A percentile compares a stretch with the other conserved stretches of the same genome.
phyloP scores from a whole-genome alignment of 2,797 vertebrate genomes.

The Megaceryle alcyon region DNA sequence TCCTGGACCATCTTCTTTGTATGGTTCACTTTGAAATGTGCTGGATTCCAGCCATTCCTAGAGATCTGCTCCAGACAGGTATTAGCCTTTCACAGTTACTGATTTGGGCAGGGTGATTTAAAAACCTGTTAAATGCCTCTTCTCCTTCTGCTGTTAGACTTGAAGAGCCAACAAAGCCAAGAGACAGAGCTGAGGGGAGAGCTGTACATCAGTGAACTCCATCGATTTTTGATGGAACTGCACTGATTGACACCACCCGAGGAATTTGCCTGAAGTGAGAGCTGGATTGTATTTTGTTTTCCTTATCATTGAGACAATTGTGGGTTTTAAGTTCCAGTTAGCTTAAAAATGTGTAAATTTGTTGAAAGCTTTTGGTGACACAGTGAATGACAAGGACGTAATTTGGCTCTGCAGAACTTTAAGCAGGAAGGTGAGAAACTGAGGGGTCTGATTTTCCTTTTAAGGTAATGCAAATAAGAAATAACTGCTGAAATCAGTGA shows the following conservation, averaged over 20 bases:
- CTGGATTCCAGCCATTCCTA: neutral
- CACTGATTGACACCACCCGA: neutral
- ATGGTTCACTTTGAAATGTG: neutral
- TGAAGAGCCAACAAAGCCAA: neutral
- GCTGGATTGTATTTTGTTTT: neutral
- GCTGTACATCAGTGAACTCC: neutral
- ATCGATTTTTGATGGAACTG: neutral
- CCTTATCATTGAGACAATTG: neutral
- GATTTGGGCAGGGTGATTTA: neutral
- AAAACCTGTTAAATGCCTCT: neutral
- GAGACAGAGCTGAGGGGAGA: neutral
- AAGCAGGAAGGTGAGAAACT: neutral
- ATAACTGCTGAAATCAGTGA: neutral
- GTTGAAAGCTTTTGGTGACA: constrained; percentile 33
- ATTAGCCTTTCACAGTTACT: neutral
- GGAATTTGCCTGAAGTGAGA: neutral
- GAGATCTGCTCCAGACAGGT: neutral
- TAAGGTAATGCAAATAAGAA: neutral
- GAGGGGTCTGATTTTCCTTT: neutral
- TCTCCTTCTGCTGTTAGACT: neutral
- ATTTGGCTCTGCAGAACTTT: neutral
- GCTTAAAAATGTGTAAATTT: neutral
- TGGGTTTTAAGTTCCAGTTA: neutral
- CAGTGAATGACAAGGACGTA: neutral
- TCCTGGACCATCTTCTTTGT: neutral